Percentiles rank a stretch among this genome's conserved stretches.
These are phyloP conservation scores for Gallinago paraguaiae DNA, from an alignment of 2,113 vertebrate genomes.

Conservation along the genomic window DNA sequence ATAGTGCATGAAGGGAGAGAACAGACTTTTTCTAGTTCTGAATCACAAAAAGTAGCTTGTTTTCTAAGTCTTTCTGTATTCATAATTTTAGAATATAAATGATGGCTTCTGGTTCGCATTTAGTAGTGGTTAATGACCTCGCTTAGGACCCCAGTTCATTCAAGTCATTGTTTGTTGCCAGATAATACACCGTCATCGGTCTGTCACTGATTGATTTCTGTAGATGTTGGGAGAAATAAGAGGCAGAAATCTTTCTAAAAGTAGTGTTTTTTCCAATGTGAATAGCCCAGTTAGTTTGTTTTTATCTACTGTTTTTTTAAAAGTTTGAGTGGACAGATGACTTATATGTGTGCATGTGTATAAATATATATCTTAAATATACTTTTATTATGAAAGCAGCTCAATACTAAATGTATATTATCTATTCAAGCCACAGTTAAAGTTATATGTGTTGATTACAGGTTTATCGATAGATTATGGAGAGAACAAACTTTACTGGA, in stretches of 20 bases:
- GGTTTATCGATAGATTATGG: slow-evolving; percentile 93
- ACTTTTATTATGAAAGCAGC: neutral
- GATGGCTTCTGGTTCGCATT: neutral
- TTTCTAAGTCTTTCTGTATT: neutral
- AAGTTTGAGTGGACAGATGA: neutral
- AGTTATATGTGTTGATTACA: slow-evolving; percentile 75
- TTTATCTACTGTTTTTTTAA: neutral
- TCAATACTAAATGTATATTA: neutral
- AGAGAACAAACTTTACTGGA: slow-evolving; percentile 96
- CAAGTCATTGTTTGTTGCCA: neutral
- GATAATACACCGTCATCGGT: neutral
- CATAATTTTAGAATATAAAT: neutral
- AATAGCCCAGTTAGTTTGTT: neutral
- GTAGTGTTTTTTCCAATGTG: neutral
- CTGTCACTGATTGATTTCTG: neutral
- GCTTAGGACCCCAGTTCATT: neutral
- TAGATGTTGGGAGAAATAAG: neutral
- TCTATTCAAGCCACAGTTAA: neutral
- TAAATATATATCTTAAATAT: neutral
- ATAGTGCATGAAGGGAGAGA: neutral
- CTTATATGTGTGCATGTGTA: accelerated
- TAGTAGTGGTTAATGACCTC: neutral
- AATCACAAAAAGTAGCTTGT: neutral
- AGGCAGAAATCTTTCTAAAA: neutral
- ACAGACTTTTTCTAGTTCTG: neutral